Conservation (phyloP, 2,888 invertebrate species). For the Amphipyra tragopoginis region DNA sequence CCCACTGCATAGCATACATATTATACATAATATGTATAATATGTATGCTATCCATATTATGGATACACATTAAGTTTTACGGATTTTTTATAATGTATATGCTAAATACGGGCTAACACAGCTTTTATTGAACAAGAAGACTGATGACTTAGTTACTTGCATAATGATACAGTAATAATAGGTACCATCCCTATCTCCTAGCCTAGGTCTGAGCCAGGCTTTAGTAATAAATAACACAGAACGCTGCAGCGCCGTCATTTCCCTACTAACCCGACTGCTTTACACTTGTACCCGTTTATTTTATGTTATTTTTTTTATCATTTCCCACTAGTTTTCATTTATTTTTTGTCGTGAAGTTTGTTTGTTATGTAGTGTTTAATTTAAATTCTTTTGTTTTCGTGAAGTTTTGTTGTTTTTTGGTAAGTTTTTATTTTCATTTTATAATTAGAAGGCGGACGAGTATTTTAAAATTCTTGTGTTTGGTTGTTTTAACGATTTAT, state of each 20-base stretch:
- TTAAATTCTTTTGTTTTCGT: neutral
- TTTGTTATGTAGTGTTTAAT: neutral
- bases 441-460: no score
- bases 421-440: neutral
- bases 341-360: neutral
- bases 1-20: no score
- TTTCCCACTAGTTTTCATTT: neutral
- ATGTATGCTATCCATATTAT: no score
- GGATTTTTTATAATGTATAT: no score
- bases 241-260: conserved; percentile 57
- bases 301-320: neutral
- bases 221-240: conserved; percentile 65
- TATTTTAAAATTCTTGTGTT: no score
- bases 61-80: no score
- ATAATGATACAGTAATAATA: no score
- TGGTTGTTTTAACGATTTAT: no score
- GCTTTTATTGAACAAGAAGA: no score
- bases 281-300: conserved; percentile 10
- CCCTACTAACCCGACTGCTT: conserved; percentile 40
- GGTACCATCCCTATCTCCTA: neutral
- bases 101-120: no score
- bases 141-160: no score
- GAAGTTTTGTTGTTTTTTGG: neutral
- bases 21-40: no score
- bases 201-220: conserved; percentile 58